Percentiles rank a stretch among this genome's conserved stretches.
These are phyloP conservation scores for Apaloderma vittatum DNA, from an alignment of 2,113 vertebrate genomes.

Conservation along the genomic window DNA sequence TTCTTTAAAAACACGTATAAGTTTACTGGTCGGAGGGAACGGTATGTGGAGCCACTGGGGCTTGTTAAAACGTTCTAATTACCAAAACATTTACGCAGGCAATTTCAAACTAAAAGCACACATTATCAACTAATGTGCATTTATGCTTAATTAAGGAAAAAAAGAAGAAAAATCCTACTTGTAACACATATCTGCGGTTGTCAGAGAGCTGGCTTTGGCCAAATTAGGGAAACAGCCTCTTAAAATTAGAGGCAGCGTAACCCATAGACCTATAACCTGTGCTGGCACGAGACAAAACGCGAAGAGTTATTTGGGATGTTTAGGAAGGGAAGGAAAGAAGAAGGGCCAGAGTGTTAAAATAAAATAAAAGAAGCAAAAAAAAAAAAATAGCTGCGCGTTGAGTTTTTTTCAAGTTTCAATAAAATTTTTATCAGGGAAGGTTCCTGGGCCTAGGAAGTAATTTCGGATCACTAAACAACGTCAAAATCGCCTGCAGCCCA, in stretches of 20 bases:
- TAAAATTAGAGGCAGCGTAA: background rate
- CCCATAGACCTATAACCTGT: background rate
- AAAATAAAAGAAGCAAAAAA: background rate
- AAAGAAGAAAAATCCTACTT: background rate
- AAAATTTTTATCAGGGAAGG: background rate
- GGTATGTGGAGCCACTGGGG: constrained; percentile 37
- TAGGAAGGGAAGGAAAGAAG: background rate
- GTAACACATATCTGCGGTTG: background rate
- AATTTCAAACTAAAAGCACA: constrained; percentile 34
- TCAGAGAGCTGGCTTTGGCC: background rate
- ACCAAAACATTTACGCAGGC: constrained; percentile 20
- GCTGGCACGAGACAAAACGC: background rate
- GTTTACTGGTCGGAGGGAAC: constrained; percentile 43
- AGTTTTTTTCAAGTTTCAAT: background rate
- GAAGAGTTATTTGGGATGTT: background rate
- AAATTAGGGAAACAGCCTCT: background rate
- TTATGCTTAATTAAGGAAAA: constrained; percentile 23
- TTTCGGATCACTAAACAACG: background rate
- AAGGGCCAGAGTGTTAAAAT: background rate
- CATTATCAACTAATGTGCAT: constrained; percentile 25
- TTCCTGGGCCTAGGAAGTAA: background rate
- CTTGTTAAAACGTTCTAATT: constrained; percentile 53
- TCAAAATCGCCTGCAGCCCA: constrained; percentile 11
- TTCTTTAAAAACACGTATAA: constrained; percentile 54
- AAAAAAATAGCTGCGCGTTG: background rate